A percentile compares a stretch with the other conserved stretches of the same genome.
Conservation (phyloP, 2,113 vertebrate species). For the Opisthocomus hoazin region DNA sequence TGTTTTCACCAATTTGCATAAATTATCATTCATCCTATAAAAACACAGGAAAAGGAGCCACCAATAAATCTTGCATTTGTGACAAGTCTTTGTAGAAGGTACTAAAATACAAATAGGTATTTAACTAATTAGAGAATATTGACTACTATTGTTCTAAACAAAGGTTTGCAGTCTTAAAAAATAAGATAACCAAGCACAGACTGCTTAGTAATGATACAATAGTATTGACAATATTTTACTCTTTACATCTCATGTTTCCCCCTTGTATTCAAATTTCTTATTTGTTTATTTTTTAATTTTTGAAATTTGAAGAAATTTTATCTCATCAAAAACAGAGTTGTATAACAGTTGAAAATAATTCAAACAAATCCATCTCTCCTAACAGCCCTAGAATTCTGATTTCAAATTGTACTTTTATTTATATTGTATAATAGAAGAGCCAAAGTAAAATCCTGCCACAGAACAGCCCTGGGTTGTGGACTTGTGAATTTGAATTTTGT, state of each 20-base stretch:
- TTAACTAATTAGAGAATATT: neutral
- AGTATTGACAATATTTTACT: neutral
- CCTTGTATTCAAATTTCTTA: neutral
- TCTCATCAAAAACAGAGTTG: neutral
- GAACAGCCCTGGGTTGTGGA: neutral
- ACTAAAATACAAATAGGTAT: neutral
- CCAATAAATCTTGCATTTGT: neutral
- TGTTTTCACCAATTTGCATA: fast-evolving
- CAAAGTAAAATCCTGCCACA: neutral
- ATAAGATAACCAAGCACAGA: fast-evolving
- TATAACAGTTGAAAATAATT: neutral
- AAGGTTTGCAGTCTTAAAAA: neutral
- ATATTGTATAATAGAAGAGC: neutral
- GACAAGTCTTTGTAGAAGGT: neutral
- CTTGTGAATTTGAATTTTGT: neutral
- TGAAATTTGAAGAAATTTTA: neutral
- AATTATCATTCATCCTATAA: neutral
- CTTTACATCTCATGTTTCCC: neutral
- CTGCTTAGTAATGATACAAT: neutral
- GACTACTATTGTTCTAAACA: neutral
- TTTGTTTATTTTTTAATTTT: neutral
- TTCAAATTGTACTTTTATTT: neutral
- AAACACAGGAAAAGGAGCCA: neutral
- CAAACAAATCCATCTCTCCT: neutral
- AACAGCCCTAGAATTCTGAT: neutral